These are phyloP conservation scores for Eupeodes latifasciatus DNA, from an alignment of 2,888 invertebrate species.

Conservation along the genomic window DNA sequence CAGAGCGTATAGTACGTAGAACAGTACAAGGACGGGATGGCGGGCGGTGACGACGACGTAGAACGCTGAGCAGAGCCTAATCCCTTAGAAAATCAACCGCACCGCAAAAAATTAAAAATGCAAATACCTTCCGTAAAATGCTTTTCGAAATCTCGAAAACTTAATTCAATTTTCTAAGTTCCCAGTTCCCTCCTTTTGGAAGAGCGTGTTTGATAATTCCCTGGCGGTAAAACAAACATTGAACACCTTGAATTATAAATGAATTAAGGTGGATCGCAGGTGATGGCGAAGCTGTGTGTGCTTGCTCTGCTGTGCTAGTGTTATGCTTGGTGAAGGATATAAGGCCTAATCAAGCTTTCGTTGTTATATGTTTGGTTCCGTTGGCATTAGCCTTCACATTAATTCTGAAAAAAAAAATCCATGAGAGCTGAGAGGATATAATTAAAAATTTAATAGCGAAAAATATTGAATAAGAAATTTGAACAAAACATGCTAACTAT, in stretches of 20 bases:
- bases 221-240: constrained; percentile 55
- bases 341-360: constrained; percentile 36
- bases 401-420: background rate
- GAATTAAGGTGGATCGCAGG: constrained; percentile 46
- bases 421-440: constrained; percentile 45
- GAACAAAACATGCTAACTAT: constrained; percentile 27
- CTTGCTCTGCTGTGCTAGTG: no score
- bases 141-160: constrained; percentile 56
- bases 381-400: constrained; percentile 35
- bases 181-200: background rate
- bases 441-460: constrained; percentile 64
- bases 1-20: no score
- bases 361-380: background rate
- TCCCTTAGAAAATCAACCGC: constrained; percentile 35
- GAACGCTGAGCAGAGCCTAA: constrained; percentile 1
- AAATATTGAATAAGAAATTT: constrained; percentile 50
- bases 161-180: constrained; percentile 59
- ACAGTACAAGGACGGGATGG: no score
- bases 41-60: no score
- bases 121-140: constrained; percentile 43
- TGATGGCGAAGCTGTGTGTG: constrained; percentile 4
- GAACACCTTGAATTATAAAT: constrained; percentile 65
- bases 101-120: constrained; percentile 34
- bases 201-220: constrained; percentile 46
- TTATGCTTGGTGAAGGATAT: constrained; percentile 17